Evolutionary conservation across 2,888 invertebrate genomes (phyloP), one percentile per base, ranked within the genome.

Genomic region (Holacanthella duospinosa): DNA sequence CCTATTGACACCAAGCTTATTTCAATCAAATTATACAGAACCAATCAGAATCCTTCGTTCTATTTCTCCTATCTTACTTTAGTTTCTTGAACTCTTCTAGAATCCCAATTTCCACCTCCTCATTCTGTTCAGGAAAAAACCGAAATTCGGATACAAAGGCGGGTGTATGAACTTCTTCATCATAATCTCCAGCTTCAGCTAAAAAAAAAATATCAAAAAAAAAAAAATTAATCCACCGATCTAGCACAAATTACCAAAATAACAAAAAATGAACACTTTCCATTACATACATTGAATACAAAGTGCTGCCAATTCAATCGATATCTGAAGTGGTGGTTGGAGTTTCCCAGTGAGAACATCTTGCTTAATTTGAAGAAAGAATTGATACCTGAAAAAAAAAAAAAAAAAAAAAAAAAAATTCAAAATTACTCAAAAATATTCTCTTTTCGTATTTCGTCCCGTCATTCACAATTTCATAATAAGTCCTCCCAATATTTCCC

Each of bases 151-250:
- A 99, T 1, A 99, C 92, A 61, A 93, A 91, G 19, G 92, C 92
- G n/a, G 95, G 91, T 9, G 92, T 90, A 77, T 99, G 99, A 61
- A 87, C 83, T 54, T 84, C 82, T 69, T 89, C 86, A 78, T 97
- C 96, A 80, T 88, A 97, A 79, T 99, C 99, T 43, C 99, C 99
- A 62, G 97, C 81, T 80, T 99, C 99, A 70, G 99, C 93, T 92
- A 75, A 55, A 78, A 78, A 60, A 29, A 26, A 59, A n/a, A n/a
- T n/a, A n/a, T n/a, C n/a, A n/a, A n/a, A 48, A 28, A n/a, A 25
- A 48, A 60, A 60, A 60, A 24, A 59, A 27, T 26, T 44, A 44
- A 48, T 28, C 25, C 28, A 28, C 2, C 24, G 25, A 26, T 9
- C 2, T 9, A 25, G n/a, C 19, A 16, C 36, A n/a, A 26, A 25